phyloP scores from a whole-genome alignment of 2,797 vertebrate genomes.

The Tenualosa ilisha region DNA sequence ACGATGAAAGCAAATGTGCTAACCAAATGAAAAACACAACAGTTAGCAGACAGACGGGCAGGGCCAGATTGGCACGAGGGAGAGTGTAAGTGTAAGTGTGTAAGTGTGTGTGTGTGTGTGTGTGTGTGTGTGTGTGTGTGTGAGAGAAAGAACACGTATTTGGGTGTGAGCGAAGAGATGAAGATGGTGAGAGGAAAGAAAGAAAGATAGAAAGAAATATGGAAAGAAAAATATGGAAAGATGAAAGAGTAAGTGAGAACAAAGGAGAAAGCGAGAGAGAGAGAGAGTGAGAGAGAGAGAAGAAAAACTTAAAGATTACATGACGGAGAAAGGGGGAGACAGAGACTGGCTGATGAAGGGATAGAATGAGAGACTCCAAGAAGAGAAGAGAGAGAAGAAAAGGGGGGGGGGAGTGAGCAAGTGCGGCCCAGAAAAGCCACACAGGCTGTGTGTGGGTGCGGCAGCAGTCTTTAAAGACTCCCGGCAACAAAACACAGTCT shows the following conservation, averaged over 20 bases:
- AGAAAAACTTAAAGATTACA: neutral
- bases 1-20: neutral
- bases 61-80: neutral
- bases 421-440: constrained; percentile 37
- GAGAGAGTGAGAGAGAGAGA: neutral
- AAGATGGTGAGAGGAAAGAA: neutral
- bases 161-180: neutral
- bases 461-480: constrained; percentile 54
- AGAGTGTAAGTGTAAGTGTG: neutral
- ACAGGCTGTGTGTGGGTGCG: constrained; percentile 55
- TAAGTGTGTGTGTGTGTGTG: no score
- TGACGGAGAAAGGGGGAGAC: constrained; percentile 32
- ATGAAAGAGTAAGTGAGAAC: neutral
- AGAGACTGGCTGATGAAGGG: constrained; percentile 38
- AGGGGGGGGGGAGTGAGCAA: constrained; percentile 18
- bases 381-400: constrained; percentile 34
- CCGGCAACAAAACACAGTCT: constrained; percentile 47
- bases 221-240: neutral
- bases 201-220: neutral
- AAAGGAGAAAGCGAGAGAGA: neutral
- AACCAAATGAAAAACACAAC: neutral
- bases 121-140: no score
- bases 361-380: constrained; percentile 25
- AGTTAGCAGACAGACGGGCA: constrained; percentile 6
- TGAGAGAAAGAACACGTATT: neutral